phyloP scores from a whole-genome alignment of 2,113 vertebrate genomes.

The Todiramphus chloris region DNA sequence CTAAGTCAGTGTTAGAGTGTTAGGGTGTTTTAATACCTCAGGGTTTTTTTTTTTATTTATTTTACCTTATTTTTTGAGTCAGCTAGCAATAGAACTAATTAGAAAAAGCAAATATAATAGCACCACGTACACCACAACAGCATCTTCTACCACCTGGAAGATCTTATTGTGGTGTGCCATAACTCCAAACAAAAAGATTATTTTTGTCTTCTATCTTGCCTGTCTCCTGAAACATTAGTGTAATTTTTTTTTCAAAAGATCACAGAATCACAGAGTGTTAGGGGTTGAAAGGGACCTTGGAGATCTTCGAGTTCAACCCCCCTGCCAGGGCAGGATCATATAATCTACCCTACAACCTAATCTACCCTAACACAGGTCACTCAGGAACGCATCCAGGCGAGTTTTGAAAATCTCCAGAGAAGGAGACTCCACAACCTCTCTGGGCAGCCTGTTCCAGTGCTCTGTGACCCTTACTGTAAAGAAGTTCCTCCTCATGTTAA shows the following conservation, averaged over 20 bases:
- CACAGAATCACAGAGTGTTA: too few relatives aligned
- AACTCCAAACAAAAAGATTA: not conserved
- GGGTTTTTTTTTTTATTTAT: not conserved
- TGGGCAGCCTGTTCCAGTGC: too few relatives aligned
- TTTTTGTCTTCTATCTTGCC: not conserved
- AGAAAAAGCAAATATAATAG: not conserved
- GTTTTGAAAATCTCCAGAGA: too few relatives aligned
- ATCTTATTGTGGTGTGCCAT: accelerated
- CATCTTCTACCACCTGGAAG: not conserved
- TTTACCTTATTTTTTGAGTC: not conserved
- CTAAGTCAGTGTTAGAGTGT: not conserved
- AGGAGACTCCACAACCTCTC: too few relatives aligned
- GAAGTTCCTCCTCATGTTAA: too few relatives aligned
- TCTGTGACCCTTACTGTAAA: too few relatives aligned
- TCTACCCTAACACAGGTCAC: too few relatives aligned
- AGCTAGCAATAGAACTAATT: not conserved
- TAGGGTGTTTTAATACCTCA: not conserved
- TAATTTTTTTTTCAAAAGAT: not conserved
- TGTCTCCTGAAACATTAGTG: not conserved
- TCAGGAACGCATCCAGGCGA: too few relatives aligned
- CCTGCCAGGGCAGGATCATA: too few relatives aligned
- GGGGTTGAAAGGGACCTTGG: too few relatives aligned
- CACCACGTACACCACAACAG: not conserved
- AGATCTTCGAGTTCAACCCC: too few relatives aligned
- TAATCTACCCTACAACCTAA: too few relatives aligned